A percentile compares a stretch with the other conserved stretches of the same genome.
These are phyloP conservation scores for Pogonus chalceus DNA, from an alignment of 1,140 invertebrate genomes.

Conservation along the genomic window DNA sequence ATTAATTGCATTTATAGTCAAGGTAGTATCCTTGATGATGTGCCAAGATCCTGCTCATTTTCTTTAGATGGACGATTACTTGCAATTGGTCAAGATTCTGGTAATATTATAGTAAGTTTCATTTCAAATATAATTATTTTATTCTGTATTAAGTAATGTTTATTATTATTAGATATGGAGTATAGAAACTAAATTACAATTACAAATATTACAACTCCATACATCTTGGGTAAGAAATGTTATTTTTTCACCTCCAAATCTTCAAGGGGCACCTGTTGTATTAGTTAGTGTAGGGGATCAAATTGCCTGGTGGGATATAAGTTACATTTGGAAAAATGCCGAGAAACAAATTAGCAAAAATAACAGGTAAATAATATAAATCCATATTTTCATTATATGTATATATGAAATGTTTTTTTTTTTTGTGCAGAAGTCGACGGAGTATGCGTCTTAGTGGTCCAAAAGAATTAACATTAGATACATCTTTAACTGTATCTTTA, in stretches of 20 bases:
- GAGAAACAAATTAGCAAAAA: neutral
- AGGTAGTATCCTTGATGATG: neutral
- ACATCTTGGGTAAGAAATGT: slow-evolving; percentile 14
- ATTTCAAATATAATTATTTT: no score
- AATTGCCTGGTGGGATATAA: slow-evolving; percentile 20
- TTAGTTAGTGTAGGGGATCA: slow-evolving; percentile 19
- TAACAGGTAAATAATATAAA: neutral
- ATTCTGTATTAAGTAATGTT: neutral
- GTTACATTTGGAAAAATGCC: slow-evolving; percentile 1
- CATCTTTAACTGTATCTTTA: neutral
- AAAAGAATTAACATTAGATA: slow-evolving; percentile 4
- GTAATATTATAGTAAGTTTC: slow-evolving; percentile 3
- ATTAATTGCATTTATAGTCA: neutral
- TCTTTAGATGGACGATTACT: neutral
- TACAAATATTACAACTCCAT: slow-evolving; percentile 13
- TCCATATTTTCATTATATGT: neutral
- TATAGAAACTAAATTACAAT: neutral
- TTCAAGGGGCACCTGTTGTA: slow-evolving; percentile 11
- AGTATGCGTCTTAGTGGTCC: neutral
- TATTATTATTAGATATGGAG: slow-evolving; percentile 1
- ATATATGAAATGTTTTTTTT: neutral
- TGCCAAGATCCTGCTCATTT: neutral
- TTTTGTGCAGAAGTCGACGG: neutral
- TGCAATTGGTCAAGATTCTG: neutral
- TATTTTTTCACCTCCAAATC: slow-evolving; percentile 16